phyloP scores from a whole-genome alignment of 2,797 vertebrate species.

The Karalla daura region DNA sequence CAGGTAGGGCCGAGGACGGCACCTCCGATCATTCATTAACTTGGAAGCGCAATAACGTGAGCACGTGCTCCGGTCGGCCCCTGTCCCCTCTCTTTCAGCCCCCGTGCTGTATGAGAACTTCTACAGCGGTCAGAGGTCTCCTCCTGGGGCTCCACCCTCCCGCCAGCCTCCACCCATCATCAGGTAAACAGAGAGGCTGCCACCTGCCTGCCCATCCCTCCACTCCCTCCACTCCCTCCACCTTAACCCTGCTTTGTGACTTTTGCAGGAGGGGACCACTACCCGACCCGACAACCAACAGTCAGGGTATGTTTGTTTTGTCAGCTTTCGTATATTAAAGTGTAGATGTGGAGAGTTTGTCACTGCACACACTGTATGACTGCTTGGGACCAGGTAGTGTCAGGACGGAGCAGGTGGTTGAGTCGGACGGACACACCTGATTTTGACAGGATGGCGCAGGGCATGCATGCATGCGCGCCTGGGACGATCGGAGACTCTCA shows the following conservation, averaged over 20 bases:
- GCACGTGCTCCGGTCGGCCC: no score
- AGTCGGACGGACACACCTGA: no score
- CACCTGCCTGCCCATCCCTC: neutral
- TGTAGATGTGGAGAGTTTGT: neutral
- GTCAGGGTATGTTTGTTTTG: constrained; percentile 70
- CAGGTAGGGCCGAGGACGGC: constrained; percentile 81
- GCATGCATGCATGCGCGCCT: no score
- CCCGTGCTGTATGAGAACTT: constrained; percentile 93
- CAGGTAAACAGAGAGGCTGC: constrained; percentile 62
- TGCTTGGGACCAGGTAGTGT: no score
- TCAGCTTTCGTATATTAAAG: neutral
- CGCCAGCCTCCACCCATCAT: constrained; percentile 47
- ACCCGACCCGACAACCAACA: constrained; percentile 79
- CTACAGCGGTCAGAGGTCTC: constrained; percentile 85
- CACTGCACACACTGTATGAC: no score
- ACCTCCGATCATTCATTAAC: neutral
- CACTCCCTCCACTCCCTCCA: neutral
- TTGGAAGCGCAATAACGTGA: no score
- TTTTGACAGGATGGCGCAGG: no score
- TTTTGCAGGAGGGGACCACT: constrained; percentile 85
- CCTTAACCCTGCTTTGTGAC: constrained; percentile 35
- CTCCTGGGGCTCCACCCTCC: constrained; percentile 26
- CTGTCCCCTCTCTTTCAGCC: constrained; percentile 77
- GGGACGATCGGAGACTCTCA: no score
- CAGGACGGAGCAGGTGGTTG: no score